Conservation (phyloP, 2,888 invertebrate genomes). For the Anthrax anthrax region DNA sequence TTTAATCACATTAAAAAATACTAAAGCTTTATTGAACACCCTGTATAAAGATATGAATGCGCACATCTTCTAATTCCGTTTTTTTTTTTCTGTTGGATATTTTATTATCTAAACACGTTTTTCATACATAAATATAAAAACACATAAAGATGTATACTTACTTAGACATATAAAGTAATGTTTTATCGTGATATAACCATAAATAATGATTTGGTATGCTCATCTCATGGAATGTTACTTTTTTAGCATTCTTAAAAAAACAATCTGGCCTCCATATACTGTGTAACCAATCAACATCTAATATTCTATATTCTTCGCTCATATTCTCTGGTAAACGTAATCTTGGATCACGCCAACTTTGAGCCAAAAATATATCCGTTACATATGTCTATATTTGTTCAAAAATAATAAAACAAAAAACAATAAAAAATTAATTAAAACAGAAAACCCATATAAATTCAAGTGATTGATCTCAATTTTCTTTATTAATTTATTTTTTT, state of each 20-base stretch:
- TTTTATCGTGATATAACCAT: slow-evolving; percentile 85
- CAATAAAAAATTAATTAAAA: not conserved
- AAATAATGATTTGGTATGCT: slow-evolving; percentile 87
- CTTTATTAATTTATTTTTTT: not conserved
- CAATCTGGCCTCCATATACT: slow-evolving; percentile 87
- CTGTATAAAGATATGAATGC: too few relatives aligned
- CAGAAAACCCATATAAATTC: not conserved
- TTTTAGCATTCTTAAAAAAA: slow-evolving; percentile 88
- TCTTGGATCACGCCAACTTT: slow-evolving; percentile 83
- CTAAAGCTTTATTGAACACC: too few relatives aligned
- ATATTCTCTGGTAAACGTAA: slow-evolving; percentile 82
- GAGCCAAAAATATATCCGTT: slow-evolving; percentile 82
- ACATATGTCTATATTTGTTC: slow-evolving; percentile 60
- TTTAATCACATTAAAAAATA: too few relatives aligned
- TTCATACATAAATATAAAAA: not conserved
- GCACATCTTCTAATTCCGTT: too few relatives aligned
- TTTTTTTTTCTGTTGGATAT: too few relatives aligned
- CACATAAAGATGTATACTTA: too few relatives aligned
- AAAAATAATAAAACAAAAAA: slow-evolving; percentile 2
- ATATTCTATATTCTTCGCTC: slow-evolving; percentile 80
- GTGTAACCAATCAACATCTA: slow-evolving; percentile 81
- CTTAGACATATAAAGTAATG: slow-evolving; percentile 85
- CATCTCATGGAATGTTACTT: slow-evolving; percentile 89
- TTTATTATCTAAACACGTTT: not conserved
- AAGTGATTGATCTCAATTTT: not conserved